Evolutionary conservation across 2,888 invertebrate genomes (phyloP), one percentile per base, ranked within the genome.

Genomic region (Lysandra coridon): DNA sequence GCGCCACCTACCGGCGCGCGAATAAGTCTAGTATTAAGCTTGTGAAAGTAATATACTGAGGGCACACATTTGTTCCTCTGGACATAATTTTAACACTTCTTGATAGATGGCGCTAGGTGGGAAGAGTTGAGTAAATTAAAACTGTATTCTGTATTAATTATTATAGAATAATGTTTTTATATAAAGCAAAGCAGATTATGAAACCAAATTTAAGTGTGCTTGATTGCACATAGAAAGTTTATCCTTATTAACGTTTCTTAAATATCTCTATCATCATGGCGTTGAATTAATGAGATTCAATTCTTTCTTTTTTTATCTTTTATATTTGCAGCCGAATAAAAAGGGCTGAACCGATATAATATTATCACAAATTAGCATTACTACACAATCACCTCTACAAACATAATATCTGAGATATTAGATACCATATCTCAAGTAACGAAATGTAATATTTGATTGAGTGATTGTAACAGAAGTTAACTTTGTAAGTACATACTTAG

Each of bases 391-490:
- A 30, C 53, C 53, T 33, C n/a, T 10, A 75, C 14, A 37, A 23
- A 23, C 12, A 75, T 10, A 75, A 75, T 10, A 75, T 49, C 49
- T 12, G 49, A 44, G 75, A 75, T 44, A 49, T 69, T 69, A 33
- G 33, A 69, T 69, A 69, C 33, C 69, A 49, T 75, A 75, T 75
- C 75, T 75, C 75, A 30, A 76, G 17, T 76, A 76, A 76, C 30
- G 76, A 76, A 76, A 76, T 57, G 30, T 76, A 76, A 76, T 76
- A 30, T 76, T 33, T 4, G 57, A 76, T 57, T 33, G 10, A 75
- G 76, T 33, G 33, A 33, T 57, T 76, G 76, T 76, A 76, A 76
- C 76, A 53, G 76, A 53, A 76, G 53, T 76, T 53, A 76, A 30
- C 12, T 2, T n/a, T 40, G 23, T 30, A 30, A 44, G 40, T 44